Evolutionary conservation across 2,797 vertebrate genomes (phyloP), one percentile per base, ranked within the genome.

Genomic region (Sebastes reedi): DNA sequence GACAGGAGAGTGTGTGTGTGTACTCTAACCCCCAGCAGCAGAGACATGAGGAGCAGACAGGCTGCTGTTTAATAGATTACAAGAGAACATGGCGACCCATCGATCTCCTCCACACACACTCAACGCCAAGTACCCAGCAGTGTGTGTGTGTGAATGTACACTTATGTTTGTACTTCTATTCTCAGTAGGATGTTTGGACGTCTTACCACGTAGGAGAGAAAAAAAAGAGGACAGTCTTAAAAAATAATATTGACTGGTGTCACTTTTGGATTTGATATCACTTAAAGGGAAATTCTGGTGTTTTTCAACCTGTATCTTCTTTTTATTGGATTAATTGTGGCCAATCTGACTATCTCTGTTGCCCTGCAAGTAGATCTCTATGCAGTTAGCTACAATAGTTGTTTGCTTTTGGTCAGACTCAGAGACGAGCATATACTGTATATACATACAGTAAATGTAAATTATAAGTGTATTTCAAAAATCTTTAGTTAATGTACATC

Each of bases 81-180:
- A 91, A 80, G 67, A 68, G 58, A 91, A 92, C 92, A 92, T 85
- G 83, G 86, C 67, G 87, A 87, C 86, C 27, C 59, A 94, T 94
- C 22, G 85, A 92, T 92, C 22, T 60, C 25, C 32, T 39, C 11
- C 59, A 52, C 25, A 25, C 25, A n/a, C 58, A 7, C 42, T 27
- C 55, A 50, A 1, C 42, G 77, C 52, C 72, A 78, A 61, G 42
- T 52, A 58, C 27, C 12, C 22, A 54, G 32, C 32, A 54, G n/a
- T 67, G 79, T 58, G 27, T 16, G 54, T 55, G 52, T 29, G 56
- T 55, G 59, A 25, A 7, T 64, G 20, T 60, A 12, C 24, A 18
- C 25, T 36, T 18, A 11, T 55, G 13, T 25, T 36, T 36, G 27
- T 34, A 32, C 16, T 20, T 46, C 24, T 36, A 8, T 56, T n/a